Base-by-base conservation (phyloP, 2,797 vertebrate genomes). In the Coluber constrictor region DNA sequence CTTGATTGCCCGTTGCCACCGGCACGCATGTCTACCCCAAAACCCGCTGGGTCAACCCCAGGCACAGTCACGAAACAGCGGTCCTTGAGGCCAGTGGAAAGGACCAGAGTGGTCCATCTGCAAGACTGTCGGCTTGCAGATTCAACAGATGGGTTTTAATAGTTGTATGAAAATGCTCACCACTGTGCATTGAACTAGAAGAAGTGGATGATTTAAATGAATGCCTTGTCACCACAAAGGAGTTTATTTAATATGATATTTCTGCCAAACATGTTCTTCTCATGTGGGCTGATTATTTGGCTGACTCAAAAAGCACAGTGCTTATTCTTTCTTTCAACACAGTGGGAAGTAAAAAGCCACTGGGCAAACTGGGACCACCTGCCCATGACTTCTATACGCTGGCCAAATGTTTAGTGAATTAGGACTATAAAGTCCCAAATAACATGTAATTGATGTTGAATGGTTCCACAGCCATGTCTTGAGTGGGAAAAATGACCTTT, bases 351-450 rank as follows among this genome's bases (percentile, higher is more conserved):
- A 3, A 74, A 89, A 13, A 13, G 27, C 23, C 37, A 56, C 37
- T 20, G 37, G 87, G 70, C 83, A 3, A 59, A 37, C 9, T 57
- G 60, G 25, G 27, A 79, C 91, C 29, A 63, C 89, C 93, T 63
- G 37, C 4, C 25, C 91, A 43, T 47, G 20, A 4, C 20, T 15
- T 32, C 66, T 92, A 90, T 89, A n/a, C 9, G 11, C 0, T 1
- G 11, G 13, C 1, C 27, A 47, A 47, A 23, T 43, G 6, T n/a
- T 20, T 0, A 1, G 0, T 4, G 29, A 91, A 2, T 13, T 0
- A 7, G 16, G 1, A 12, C 74, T 23, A n/a, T 11, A 20, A 79
- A 37, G 16, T 54, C 70, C 87, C 56, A 56, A 63, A 63, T 43
- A 43, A 47, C 0, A 0, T 2, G 1, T 2, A 4, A 25, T 12